phyloP scores from a whole-genome alignment of 2,888 invertebrate genomes.

The Mystacides longicornis region DNA sequence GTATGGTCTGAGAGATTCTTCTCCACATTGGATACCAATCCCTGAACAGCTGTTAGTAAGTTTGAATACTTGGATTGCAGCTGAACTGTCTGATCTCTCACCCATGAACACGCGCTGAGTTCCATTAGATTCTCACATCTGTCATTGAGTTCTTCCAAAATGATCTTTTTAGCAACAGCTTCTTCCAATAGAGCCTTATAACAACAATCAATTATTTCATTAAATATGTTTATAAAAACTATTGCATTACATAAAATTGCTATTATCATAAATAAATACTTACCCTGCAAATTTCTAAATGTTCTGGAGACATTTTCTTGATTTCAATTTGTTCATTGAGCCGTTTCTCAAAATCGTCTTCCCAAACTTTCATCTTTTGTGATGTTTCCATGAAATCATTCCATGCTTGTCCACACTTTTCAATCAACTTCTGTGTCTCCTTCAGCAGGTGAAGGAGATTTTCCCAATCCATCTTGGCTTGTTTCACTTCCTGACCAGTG shows the following conservation, averaged over 20 bases:
- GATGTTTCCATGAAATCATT: conserved; percentile 68
- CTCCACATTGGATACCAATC: conserved; percentile 76
- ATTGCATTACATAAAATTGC: neutral
- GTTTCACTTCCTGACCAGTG: conserved; percentile 74
- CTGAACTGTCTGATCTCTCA: conserved; percentile 79
- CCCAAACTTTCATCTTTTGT: conserved; percentile 66
- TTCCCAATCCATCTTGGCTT: conserved; percentile 76
- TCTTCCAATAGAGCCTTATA: conserved; percentile 63
- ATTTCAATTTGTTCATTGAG: conserved; percentile 59
- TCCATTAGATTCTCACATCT: conserved; percentile 83
- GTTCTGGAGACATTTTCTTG: conserved; percentile 70
- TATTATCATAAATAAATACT: conserved; percentile 30
- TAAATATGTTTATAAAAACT: neutral
- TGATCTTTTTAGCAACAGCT: conserved; percentile 66
- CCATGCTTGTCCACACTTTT: conserved; percentile 75
- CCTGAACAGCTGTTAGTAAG: conserved; percentile 70
- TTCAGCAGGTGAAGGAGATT: conserved; percentile 66
- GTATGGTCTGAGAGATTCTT: conserved; percentile 87
- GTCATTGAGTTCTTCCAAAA: conserved; percentile 78
- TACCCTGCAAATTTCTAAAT: conserved; percentile 67
- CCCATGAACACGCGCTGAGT: conserved; percentile 75
- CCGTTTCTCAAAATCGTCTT: conserved; percentile 60
- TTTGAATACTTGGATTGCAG: conserved; percentile 76
- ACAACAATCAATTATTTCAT: conserved; percentile 13
- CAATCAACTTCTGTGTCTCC: conserved; percentile 67